Percentiles rank a stretch among this genome's conserved stretches.
Conservation (phyloP, 2,797 vertebrate species). For the Microctenopoma lineatum region DNA sequence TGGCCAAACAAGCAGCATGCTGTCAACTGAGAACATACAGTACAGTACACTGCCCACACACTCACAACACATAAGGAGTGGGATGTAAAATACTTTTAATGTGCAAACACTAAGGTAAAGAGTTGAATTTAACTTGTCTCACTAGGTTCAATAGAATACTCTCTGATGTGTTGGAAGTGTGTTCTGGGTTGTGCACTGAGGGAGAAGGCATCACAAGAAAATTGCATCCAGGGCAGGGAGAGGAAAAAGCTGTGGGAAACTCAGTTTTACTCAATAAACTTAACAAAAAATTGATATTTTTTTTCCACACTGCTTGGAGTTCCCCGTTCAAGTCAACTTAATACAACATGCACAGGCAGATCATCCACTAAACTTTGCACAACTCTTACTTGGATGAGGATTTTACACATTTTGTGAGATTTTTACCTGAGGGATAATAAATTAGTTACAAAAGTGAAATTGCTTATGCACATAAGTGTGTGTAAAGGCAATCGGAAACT, state of each 20-base stretch:
- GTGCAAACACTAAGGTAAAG: conserved; percentile 19
- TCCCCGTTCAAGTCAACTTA: conserved; percentile 55
- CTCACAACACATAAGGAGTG: conserved; percentile 65
- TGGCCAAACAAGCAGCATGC: conserved; percentile 76
- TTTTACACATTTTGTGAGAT: conserved; percentile 87
- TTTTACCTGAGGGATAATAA: conserved; percentile 84
- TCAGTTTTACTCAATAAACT: conserved; percentile 32
- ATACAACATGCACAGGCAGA: conserved; percentile 82
- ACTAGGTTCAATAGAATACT: conserved; percentile 12
- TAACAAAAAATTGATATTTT: neutral
- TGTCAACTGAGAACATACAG: conserved; percentile 20
- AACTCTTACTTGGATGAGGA: conserved; percentile 86
- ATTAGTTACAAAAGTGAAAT: conserved; percentile 56
- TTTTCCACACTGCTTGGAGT: conserved; percentile 36
- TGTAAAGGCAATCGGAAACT: conserved; percentile 45
- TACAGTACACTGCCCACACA: conserved; percentile 38
- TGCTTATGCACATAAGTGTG: conserved; percentile 12
- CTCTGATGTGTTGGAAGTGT: conserved; percentile 70
- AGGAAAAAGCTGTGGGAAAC: conserved; percentile 30
- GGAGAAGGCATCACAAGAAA: conserved; percentile 34
- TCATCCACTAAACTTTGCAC: conserved; percentile 64
- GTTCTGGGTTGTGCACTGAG: conserved; percentile 35
- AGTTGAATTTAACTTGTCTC: conserved; percentile 10
- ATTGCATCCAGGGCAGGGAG: conserved; percentile 61
- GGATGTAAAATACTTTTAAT: conserved; percentile 10